Conservation (phyloP, 2,797 vertebrate genomes). For the Coreius guichenoti region DNA sequence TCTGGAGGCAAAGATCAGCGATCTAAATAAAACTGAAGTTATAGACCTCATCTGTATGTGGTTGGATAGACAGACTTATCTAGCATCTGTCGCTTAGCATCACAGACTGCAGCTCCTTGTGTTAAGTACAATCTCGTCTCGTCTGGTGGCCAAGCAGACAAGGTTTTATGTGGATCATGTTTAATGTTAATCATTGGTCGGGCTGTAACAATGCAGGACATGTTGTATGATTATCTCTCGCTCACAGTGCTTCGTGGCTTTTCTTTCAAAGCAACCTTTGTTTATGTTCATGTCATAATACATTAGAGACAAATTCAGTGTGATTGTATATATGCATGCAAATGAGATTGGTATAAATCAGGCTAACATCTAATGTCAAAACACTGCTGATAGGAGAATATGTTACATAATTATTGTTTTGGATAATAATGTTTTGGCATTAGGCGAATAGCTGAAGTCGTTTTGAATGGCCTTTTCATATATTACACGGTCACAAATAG, state of each 20-base stretch:
- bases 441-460: neutral
- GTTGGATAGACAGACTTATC: constrained; percentile 51
- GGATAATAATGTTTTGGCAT: constrained; percentile 16
- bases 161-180: constrained; percentile 47
- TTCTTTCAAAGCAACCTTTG: constrained; percentile 12
- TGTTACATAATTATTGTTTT: constrained; percentile 22
- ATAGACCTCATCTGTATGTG: constrained; percentile 24
- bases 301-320: constrained; percentile 8
- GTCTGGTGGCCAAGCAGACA: constrained; percentile 43
- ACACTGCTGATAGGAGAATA: constrained; percentile 10
- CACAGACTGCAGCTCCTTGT: constrained; percentile 22
- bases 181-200: constrained; percentile 43
- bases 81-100: constrained; percentile 61
- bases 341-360: constrained; percentile 5
- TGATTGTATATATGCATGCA: constrained; percentile 20
- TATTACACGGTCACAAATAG: constrained; percentile 15
- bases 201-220: constrained; percentile 26
- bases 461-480: constrained; percentile 37
- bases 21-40: constrained; percentile 34
- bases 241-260: constrained; percentile 29
- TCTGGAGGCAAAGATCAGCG: constrained; percentile 9
- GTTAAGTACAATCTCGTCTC: constrained; percentile 24
- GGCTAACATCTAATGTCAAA: constrained; percentile 16
- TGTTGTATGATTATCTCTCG: constrained; percentile 35
- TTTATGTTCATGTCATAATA: constrained; percentile 17